Evolutionary conservation across 2,113 vertebrate species (phyloP).

Genomic region (Erythrocercus mccallii): DNA sequence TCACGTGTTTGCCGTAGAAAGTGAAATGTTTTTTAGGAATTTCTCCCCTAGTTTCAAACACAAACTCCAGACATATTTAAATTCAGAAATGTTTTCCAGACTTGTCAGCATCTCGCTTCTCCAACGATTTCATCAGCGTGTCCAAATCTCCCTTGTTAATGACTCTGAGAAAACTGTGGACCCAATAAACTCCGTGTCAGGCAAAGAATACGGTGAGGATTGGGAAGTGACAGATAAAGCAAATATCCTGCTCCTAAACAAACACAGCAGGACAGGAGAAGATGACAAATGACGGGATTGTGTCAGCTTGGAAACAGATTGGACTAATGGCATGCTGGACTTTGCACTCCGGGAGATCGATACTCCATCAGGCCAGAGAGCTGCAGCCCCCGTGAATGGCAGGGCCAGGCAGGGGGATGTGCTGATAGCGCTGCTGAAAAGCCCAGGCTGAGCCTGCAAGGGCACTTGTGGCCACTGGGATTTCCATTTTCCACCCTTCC

Average conservation of each 20-base stretch:
- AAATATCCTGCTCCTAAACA: slow-evolving; percentile 78
- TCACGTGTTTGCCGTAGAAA: background rate
- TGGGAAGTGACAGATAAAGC: slow-evolving; percentile 72
- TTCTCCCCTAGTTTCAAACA: background rate
- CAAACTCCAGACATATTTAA: background rate
- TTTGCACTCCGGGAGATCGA: slow-evolving; percentile 74
- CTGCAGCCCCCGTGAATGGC: slow-evolving; percentile 30
- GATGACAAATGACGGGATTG: slow-evolving; percentile 87
- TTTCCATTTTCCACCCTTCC: background rate
- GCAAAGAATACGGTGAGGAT: slow-evolving; percentile 46
- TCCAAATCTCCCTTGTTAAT: slow-evolving; percentile 49
- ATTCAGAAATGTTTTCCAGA: background rate
- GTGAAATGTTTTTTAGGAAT: background rate
- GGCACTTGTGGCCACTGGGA: rapidly evolving
- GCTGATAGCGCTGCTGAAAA: background rate
- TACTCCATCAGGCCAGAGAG: slow-evolving; percentile 69
- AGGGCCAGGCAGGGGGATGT: slow-evolving; percentile 33
- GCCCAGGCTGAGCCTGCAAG: background rate
- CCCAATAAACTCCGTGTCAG: slow-evolving; percentile 10
- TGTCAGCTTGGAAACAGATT: slow-evolving; percentile 75
- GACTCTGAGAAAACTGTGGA: slow-evolving; percentile 58
- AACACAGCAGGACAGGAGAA: slow-evolving; percentile 85
- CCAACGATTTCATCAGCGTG: background rate
- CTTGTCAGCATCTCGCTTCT: background rate
- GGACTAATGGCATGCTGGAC: slow-evolving; percentile 74